Conservation (phyloP, 2,888 invertebrate genomes). For the Ochropleura leucogaster region DNA sequence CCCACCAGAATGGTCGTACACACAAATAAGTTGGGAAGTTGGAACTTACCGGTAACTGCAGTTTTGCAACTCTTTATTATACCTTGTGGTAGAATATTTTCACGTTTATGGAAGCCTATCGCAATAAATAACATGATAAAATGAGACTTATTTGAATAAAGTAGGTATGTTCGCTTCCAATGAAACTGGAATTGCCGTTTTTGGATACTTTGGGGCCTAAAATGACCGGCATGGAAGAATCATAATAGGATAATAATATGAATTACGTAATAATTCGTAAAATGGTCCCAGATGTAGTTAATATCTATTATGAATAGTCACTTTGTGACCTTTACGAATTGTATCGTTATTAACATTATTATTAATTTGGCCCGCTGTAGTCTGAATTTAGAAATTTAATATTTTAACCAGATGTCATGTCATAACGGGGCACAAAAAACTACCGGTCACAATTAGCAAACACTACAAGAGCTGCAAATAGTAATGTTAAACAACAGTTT, state of each 20-base stretch:
- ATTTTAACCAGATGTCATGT: slow-evolving; percentile 4
- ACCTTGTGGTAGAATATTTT: slow-evolving; percentile 28
- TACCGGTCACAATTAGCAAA: slow-evolving; percentile 3
- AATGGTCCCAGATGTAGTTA: too few relatives aligned
- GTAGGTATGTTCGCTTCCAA: slow-evolving; percentile 5
- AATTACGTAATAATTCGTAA: too few relatives aligned
- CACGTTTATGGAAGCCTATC: slow-evolving; percentile 45
- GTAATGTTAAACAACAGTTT: slow-evolving; percentile 37
- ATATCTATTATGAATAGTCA: too few relatives aligned
- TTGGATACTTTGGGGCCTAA: neutral
- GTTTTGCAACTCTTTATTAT: slow-evolving; percentile 51
- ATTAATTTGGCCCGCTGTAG: neutral
- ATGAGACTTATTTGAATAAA: slow-evolving; percentile 38
- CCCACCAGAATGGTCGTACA: slow-evolving; percentile 20
- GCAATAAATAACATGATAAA: slow-evolving; percentile 42
- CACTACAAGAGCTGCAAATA: slow-evolving; percentile 29
- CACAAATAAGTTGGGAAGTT: slow-evolving; percentile 44
- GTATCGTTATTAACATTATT: too few relatives aligned
- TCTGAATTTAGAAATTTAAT: neutral
- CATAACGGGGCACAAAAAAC: neutral
- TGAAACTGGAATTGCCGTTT: slow-evolving; percentile 8
- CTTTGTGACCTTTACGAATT: too few relatives aligned
- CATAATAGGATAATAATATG: too few relatives aligned
- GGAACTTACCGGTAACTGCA: slow-evolving; percentile 33
- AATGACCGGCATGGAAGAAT: too few relatives aligned